phyloP scores from a whole-genome alignment of 2,888 invertebrate genomes.

The Orchesellides sinensis region DNA sequence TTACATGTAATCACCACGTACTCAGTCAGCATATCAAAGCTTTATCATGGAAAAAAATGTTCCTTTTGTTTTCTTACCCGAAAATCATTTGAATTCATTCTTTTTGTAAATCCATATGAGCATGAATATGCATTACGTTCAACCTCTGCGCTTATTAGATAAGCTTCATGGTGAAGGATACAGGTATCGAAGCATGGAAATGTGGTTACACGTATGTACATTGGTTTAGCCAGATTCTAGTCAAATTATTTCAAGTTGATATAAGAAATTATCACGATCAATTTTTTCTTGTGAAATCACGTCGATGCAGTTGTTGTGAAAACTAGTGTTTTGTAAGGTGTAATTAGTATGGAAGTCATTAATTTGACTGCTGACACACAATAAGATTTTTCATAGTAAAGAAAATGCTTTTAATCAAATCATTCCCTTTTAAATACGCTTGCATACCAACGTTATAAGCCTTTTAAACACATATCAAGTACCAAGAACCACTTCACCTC shows the following conservation, averaged over 20 bases:
- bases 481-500: background rate
- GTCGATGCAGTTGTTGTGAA: constrained; percentile 7
- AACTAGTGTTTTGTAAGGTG: constrained; percentile 17
- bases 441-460: background rate
- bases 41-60: constrained; percentile 26
- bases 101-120: too few relatives aligned
- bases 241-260: background rate
- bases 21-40: constrained; percentile 31
- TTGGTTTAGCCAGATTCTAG: too few relatives aligned
- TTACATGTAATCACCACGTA: constrained; percentile 51
- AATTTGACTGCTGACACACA: constrained; percentile 61
- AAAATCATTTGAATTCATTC: constrained; percentile 25
- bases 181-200: too few relatives aligned
- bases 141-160: too few relatives aligned
- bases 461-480: too few relatives aligned
- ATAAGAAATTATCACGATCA: background rate
- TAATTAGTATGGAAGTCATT: constrained; percentile 63
- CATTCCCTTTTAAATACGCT: background rate
- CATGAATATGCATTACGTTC: too few relatives aligned
- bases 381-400: constrained; percentile 8
- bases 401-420: background rate
- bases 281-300: constrained; percentile 15
- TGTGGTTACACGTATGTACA: too few relatives aligned
- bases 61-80: constrained; percentile 19
- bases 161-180: too few relatives aligned